These are phyloP conservation scores for Microctonus aethiopoides DNA, from an alignment of 2,888 invertebrate species.

Conservation along the genomic window DNA sequence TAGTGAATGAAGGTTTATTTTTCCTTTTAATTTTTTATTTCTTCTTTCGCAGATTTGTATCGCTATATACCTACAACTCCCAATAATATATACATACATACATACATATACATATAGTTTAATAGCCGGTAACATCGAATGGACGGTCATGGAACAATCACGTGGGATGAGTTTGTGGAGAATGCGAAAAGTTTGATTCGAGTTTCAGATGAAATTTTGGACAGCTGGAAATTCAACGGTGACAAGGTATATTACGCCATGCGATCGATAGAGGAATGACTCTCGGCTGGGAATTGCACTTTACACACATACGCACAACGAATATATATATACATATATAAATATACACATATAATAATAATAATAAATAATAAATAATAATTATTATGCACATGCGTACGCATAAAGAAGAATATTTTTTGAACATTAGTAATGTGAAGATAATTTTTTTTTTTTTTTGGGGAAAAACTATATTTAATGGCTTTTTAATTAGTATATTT, in stretches of 20 bases:
- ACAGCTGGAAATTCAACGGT: constrained; percentile 62
- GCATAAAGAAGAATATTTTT: too few relatives aligned
- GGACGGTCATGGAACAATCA: constrained; percentile 63
- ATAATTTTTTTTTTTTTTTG: not conserved
- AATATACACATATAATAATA: not conserved
- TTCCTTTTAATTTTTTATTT: not conserved
- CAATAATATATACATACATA: too few relatives aligned
- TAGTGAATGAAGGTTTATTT: too few relatives aligned
- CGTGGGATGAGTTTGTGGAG: constrained; percentile 65
- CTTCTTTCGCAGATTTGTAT: too few relatives aligned
- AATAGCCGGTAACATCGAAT: constrained; percentile 47
- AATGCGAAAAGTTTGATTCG: constrained; percentile 60
- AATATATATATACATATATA: not conserved
- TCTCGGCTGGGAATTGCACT: constrained; percentile 24
- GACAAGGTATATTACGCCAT: constrained; percentile 56
- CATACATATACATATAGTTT: too few relatives aligned
- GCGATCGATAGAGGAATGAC: constrained; percentile 44
- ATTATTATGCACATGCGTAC: too few relatives aligned
- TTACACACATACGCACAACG: constrained; percentile 6
- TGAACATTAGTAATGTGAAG: too few relatives aligned
- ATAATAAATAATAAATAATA: not conserved
- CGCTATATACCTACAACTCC: too few relatives aligned
- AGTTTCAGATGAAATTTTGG: constrained; percentile 60
- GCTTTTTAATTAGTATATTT: not conserved
- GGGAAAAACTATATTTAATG: not conserved